Conservation (phyloP, 2,797 vertebrate species). For the Rousettus madagascariensis region DNA sequence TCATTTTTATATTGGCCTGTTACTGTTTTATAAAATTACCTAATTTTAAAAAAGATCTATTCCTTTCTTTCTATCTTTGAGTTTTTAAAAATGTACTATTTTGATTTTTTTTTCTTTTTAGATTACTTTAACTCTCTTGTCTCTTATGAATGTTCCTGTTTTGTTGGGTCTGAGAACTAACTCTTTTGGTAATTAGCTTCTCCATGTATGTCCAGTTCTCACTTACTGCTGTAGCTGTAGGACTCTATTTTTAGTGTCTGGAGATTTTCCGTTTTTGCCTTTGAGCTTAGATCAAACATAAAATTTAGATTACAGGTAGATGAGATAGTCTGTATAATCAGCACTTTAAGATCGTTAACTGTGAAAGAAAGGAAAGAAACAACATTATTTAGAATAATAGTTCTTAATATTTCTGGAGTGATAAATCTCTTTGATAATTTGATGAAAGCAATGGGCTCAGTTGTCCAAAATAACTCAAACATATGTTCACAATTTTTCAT, state of each 20-base stretch:
- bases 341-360: constrained; percentile 36
- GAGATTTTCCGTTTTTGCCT: constrained; percentile 26
- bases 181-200: constrained; percentile 1
- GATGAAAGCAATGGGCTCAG: background rate
- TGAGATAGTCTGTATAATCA: background rate
- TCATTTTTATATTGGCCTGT: constrained; percentile 17
- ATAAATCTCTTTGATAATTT: constrained; percentile 16
- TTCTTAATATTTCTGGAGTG: background rate
- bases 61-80: constrained; percentile 37
- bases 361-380: constrained; percentile 26
- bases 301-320: constrained; percentile 18
- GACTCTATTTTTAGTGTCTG: background rate
- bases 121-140: background rate
- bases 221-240: background rate
- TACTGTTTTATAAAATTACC: background rate
- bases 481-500: background rate
- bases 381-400: background rate
- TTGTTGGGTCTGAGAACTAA: background rate
- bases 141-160: background rate
- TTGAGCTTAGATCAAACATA: background rate
- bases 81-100: constrained; percentile 17
- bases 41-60: background rate
- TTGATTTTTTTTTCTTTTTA: background rate
- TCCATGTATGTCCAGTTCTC: background rate
- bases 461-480: background rate